Conservation (phyloP, 2,797 vertebrate genomes). For the Cryptoblepharus egeriae region DNA sequence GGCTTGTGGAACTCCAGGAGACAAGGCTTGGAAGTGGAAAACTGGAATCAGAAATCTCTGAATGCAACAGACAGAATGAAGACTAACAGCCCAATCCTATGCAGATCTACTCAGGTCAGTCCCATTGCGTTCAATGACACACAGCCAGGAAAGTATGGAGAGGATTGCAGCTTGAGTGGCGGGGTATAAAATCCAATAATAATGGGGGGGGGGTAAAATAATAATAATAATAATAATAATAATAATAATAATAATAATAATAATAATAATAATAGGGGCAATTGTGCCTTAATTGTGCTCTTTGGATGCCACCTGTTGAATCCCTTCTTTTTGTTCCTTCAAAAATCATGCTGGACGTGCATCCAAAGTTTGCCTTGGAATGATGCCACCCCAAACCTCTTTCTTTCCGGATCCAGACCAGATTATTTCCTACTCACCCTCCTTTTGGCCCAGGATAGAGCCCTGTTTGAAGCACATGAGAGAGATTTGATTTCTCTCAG, state of each 20-base stretch:
- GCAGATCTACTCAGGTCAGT: too few relatives aligned
- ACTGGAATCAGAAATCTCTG: too few relatives aligned
- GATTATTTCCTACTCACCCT: background rate
- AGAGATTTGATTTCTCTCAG: constrained; percentile 61
- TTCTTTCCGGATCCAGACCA: background rate
- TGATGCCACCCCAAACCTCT: too few relatives aligned
- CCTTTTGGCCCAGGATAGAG: background rate
- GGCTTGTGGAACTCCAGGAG: background rate
- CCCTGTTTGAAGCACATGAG: background rate
- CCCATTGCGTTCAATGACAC: background rate
- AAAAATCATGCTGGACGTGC: background rate
- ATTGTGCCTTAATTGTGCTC: background rate
- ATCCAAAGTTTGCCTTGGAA: background rate
- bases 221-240: too few relatives aligned
- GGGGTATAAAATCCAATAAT: too few relatives aligned
- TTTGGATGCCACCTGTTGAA: too few relatives aligned
- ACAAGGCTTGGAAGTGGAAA: background rate
- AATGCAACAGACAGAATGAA: too few relatives aligned
- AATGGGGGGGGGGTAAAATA: too few relatives aligned
- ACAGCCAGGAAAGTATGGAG: background rate
- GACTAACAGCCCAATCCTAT: background rate
- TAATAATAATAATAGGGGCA: too few relatives aligned
- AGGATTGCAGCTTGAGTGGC: too few relatives aligned
- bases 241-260: too few relatives aligned
- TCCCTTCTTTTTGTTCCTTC: background rate